phyloP scores from a whole-genome alignment of 2,113 vertebrate species.

The Stegastes partitus region DNA sequence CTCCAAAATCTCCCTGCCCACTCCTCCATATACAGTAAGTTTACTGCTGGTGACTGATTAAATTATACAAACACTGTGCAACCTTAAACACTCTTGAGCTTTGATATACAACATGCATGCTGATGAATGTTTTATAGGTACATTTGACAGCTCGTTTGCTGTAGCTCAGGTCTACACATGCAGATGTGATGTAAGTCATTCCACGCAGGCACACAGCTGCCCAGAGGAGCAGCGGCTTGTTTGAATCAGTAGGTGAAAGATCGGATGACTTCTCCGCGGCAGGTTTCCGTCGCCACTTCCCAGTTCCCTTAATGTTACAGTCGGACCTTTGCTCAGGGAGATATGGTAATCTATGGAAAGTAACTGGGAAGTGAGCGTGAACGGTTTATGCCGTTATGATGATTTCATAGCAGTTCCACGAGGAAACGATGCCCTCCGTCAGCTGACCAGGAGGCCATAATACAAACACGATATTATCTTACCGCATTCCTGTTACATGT shows the following conservation, averaged over 20 bases:
- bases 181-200: slow-evolving; percentile 26
- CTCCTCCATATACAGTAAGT: slow-evolving; percentile 98
- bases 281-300: slow-evolving; percentile 59
- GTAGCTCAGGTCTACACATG: slow-evolving; percentile 31
- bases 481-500: not conserved
- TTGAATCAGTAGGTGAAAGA: slow-evolving; percentile 28
- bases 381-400: slow-evolving; percentile 34
- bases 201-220: not conserved
- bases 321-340: slow-evolving; percentile 78
- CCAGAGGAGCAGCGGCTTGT: not conserved
- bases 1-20: slow-evolving; percentile 96
- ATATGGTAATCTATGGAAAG: slow-evolving; percentile 66
- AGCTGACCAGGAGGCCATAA: slow-evolving; percentile 20
- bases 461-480: not conserved
- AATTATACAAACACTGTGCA: slow-evolving; percentile 18
- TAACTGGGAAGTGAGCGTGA: not conserved
- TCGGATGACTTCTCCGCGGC: slow-evolving; percentile 29
- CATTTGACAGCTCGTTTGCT: slow-evolving; percentile 17
- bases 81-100: not conserved
- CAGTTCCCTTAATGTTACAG: slow-evolving; percentile 37
- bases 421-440: slow-evolving; percentile 18
- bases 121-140: slow-evolving; percentile 50
- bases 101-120: not conserved
- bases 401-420: not conserved
- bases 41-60: not conserved